Conservation (phyloP, 1,140 invertebrate species). For the Pteromalus puparum region DNA sequence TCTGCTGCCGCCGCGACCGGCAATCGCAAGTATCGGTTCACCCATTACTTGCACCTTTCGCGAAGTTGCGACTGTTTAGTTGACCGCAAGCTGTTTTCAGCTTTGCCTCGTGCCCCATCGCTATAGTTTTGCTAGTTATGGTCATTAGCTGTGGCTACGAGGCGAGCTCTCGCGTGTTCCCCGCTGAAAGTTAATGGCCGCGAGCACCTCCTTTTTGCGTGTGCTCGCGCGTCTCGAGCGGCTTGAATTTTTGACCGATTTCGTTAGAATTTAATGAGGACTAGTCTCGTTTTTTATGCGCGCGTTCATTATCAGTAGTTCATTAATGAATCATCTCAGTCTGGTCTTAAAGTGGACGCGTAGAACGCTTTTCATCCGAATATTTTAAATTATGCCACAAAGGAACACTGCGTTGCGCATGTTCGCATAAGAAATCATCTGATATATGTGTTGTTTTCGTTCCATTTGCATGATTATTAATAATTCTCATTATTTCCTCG, state of each 20-base stretch:
- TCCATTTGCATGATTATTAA: too few species aligned
- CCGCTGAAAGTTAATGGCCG: neutral
- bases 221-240: neutral
- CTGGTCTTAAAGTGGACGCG: too few species aligned
- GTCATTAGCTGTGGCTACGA: conserved; percentile 27
- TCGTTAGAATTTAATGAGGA: neutral
- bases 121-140: conserved; percentile 34
- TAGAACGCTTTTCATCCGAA: too few species aligned
- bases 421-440: too few species aligned
- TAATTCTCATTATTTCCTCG: too few species aligned
- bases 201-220: neutral
- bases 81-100: conserved; percentile 25
- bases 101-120: neutral
- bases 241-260: conserved; percentile 2
- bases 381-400: too few species aligned
- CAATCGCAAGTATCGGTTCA: conserved; percentile 23
- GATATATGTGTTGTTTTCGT: too few species aligned
- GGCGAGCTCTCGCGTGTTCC: neutral
- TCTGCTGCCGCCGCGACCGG: neutral
- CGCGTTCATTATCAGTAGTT: too few species aligned
- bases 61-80: conserved; percentile 22
- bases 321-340: too few species aligned
- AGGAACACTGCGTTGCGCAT: too few species aligned
- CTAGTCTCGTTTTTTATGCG: neutral
- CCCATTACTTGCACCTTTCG: conserved; percentile 20